These are phyloP conservation scores for Cephus pulcher DNA, from an alignment of 2,888 invertebrate genomes.

Conservation along the genomic window DNA sequence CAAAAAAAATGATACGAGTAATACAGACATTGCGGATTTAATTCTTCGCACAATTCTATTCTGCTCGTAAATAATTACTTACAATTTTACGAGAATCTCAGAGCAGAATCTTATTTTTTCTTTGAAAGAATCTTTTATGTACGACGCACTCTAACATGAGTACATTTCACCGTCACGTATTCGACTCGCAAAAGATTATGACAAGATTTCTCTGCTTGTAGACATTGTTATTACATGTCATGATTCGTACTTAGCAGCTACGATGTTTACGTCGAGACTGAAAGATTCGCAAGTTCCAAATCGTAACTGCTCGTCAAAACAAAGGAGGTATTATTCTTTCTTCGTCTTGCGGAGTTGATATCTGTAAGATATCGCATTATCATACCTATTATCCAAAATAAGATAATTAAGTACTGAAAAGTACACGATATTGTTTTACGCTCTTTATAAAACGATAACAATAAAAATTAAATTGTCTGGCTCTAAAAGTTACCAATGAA, in stretches of 20 bases:
- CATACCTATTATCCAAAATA: background rate
- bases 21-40: background rate
- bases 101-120: too few species aligned
- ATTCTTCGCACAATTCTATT: too few species aligned
- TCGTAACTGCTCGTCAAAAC: background rate
- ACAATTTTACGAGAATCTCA: too few species aligned
- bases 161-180: background rate
- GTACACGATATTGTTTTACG: background rate
- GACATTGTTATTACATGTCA: background rate
- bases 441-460: background rate
- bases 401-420: background rate
- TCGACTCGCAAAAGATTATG: background rate
- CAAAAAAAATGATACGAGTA: background rate
- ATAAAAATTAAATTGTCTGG: background rate
- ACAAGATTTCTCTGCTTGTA: background rate
- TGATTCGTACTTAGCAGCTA: background rate
- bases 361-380: background rate
- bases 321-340: background rate
- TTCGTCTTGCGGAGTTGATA: background rate
- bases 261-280: too few species aligned
- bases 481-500: background rate
- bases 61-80: too few species aligned
- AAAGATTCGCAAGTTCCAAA: background rate
- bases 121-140: background rate
- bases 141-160: background rate